These are phyloP conservation scores for Margaritifera margaritifera DNA, from an alignment of 2,888 invertebrate species.

Conservation along the genomic window DNA sequence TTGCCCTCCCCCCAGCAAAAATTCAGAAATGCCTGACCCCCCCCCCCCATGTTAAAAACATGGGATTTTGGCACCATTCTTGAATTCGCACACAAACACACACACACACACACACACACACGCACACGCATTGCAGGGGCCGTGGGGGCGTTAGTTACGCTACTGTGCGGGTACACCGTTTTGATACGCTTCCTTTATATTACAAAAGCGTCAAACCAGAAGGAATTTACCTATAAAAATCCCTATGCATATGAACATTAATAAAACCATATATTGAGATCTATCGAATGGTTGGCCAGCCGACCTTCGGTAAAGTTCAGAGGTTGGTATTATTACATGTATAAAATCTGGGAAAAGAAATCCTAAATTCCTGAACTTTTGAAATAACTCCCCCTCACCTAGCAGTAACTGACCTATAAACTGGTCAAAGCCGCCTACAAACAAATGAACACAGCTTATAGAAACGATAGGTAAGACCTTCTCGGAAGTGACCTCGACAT, in stretches of 20 bases:
- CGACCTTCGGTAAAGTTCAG: not conserved
- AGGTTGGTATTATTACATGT: slow-evolving; percentile 69
- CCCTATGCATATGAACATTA: not conserved
- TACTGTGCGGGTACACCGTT: no score
- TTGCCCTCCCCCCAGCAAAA: no score
- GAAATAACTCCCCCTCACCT: slow-evolving; percentile 36
- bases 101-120: no score
- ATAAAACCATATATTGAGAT: not conserved
- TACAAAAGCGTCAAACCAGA: not conserved
- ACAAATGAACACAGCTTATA: slow-evolving; percentile 53
- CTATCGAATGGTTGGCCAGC: not conserved
- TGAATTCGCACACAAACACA: no score
- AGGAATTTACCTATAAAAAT: slow-evolving; percentile 8
- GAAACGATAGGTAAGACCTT: slow-evolving; percentile 47
- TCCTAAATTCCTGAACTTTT: slow-evolving; percentile 48
- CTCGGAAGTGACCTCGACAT: slow-evolving; percentile 28
- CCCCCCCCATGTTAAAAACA: no score
- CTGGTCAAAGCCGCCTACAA: slow-evolving; percentile 54
- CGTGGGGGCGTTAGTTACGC: no score
- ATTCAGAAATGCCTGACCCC: no score
- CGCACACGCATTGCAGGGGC: no score
- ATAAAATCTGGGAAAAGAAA: slow-evolving; percentile 55
- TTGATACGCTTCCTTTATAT: no score
- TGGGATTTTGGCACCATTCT: no score
- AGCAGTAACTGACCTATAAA: slow-evolving; percentile 51